These are phyloP conservation scores for Lophius americanus DNA, from an alignment of 2,797 vertebrate genomes.

Conservation along the genomic window DNA sequence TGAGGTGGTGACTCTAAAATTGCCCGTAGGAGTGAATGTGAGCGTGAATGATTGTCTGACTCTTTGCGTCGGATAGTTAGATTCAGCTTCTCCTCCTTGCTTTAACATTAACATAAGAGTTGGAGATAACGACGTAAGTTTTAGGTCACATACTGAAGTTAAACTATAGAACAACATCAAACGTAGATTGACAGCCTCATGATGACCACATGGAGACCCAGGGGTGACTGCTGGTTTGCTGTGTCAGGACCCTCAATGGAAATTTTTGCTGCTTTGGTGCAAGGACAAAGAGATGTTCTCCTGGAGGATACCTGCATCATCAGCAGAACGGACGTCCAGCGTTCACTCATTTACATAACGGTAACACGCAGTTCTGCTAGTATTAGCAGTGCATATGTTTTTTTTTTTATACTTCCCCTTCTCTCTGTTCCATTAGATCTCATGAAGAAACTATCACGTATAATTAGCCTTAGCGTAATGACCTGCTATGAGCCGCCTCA, in stretches of 20 bases:
- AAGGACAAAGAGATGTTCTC: conserved; percentile 11
- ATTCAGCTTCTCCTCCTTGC: background rate
- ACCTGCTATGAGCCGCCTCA: conserved; percentile 16
- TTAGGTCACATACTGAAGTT: background rate
- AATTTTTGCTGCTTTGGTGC: conserved; percentile 8
- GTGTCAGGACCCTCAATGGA: conserved; percentile 10
- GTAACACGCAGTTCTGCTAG: conserved; percentile 1
- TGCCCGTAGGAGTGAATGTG: too few species aligned
- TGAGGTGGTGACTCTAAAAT: too few species aligned
- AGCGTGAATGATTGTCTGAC: too few species aligned
- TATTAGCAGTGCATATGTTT: background rate
- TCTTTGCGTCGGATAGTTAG: background rate
- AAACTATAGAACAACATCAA: conserved; percentile 3
- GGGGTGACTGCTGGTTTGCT: background rate
- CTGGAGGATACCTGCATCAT: conserved; percentile 8
- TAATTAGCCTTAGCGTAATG: conserved; percentile 47
- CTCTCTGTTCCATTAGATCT: conserved; percentile 36
- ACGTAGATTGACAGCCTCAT: background rate
- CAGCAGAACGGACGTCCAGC: background rate
- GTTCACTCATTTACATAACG: conserved; percentile 5
- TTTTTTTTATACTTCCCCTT: background rate
- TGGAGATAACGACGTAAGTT: background rate
- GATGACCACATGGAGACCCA: background rate
- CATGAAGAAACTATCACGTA: conserved; percentile 36
- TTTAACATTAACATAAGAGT: background rate